Conservation (phyloP, 2,113 vertebrate genomes). For the Onychostruthus taczanowskii region DNA sequence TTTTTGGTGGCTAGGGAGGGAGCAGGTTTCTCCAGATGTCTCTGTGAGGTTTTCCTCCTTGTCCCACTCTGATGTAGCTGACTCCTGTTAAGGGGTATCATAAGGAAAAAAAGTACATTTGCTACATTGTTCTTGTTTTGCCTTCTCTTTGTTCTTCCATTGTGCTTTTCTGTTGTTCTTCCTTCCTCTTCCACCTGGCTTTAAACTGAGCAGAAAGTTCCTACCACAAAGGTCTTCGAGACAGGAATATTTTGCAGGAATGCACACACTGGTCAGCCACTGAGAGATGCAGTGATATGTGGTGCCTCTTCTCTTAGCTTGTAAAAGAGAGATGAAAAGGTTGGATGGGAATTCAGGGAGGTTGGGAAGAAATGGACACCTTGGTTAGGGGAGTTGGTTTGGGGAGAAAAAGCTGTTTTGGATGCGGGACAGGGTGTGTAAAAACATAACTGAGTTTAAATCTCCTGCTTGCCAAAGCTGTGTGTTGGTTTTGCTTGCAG, state of each 20-base stretch:
- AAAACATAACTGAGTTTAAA: neutral
- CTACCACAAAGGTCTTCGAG: neutral
- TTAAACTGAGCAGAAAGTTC: neutral
- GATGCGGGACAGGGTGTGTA: neutral
- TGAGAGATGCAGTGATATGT: neutral
- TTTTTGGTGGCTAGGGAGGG: neutral
- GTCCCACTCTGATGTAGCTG: neutral
- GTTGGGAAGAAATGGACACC: neutral
- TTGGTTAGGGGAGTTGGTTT: neutral
- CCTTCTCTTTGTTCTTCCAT: neutral
- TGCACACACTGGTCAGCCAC: neutral
- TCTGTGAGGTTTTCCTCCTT: neutral
- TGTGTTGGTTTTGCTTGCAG: slow-evolving; percentile 47
- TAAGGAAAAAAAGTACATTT: neutral
- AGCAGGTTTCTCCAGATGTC: neutral
- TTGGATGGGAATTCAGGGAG: neutral
- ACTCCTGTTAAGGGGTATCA: neutral
- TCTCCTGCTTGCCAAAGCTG: neutral
- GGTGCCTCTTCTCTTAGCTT: neutral
- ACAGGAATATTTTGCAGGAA: neutral
- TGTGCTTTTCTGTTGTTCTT: neutral
- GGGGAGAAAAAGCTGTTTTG: neutral
- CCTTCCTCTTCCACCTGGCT: neutral
- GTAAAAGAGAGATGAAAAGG: neutral
- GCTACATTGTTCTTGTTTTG: neutral